Conservation (phyloP, 2,113 vertebrate genomes). For the Siniperca knerii region DNA sequence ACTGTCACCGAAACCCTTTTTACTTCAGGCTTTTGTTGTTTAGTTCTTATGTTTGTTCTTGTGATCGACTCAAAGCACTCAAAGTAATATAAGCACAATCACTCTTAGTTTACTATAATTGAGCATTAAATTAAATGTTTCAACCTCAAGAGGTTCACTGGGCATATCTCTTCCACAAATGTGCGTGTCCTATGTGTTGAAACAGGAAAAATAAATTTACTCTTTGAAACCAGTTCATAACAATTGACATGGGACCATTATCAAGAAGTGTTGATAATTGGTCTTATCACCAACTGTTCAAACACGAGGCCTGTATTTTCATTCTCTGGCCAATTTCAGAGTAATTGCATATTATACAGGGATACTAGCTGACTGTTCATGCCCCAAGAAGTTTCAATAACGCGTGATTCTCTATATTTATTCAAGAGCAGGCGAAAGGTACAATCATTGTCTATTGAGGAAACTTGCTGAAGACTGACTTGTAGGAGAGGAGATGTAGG, state of each 20-base stretch:
- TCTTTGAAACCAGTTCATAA: constrained; percentile 43
- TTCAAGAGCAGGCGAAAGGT: constrained; percentile 38
- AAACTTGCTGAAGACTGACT: constrained; percentile 26
- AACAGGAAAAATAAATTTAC: constrained; percentile 14
- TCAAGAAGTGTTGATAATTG: constrained; percentile 55
- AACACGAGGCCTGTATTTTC: constrained; percentile 29
- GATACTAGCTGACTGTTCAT: constrained; percentile 33
- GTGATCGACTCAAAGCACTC: constrained; percentile 33
- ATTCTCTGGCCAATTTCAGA: constrained; percentile 36
- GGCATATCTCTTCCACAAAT: constrained; percentile 24
- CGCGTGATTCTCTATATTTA: constrained; percentile 51
- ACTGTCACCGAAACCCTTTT: constrained; percentile 18
- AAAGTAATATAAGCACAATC: constrained; percentile 7
- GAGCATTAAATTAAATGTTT: constrained; percentile 54
- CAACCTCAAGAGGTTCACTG: constrained; percentile 37
- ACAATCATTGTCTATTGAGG: constrained; percentile 56
- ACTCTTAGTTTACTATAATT: constrained; percentile 24
- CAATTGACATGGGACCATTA: constrained; percentile 34
- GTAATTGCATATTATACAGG: constrained; percentile 60
- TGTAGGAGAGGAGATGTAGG: constrained; percentile 11
- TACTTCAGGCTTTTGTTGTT: constrained; percentile 7
- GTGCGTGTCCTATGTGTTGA: neutral
- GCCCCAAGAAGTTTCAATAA: constrained; percentile 60
- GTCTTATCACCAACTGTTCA: constrained; percentile 38
- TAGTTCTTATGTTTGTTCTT: constrained; percentile 20